Base-by-base conservation (phyloP, 2,113 vertebrate species). In the Megalops atlanticus region DNA sequence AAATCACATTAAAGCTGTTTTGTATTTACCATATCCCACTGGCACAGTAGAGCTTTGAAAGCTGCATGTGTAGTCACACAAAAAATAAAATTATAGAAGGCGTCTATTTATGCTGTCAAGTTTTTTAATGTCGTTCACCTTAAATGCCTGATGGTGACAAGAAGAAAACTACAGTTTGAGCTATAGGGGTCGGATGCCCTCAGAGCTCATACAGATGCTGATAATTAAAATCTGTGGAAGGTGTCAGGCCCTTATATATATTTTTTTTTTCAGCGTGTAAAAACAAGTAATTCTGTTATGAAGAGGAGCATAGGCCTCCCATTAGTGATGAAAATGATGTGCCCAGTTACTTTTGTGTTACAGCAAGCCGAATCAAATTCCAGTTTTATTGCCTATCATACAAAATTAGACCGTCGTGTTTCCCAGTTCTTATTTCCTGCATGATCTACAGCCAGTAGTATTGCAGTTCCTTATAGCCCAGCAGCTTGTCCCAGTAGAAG, bases 321-420 rank as follows among this genome's bases (percentile, higher is more conserved):
- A 73, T 82, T 82, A 82, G 81, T 71, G 58, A 79, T 82, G 47
- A 81, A 81, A 76, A 76, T 11, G 73, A 64, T 76, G 45, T 43
- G 33, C 27, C 12, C 76, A 52, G 76, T 38, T 78, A 35, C 52
- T 43, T 33, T 40, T 40, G 58, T n/a, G n/a, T 27, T 64, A 45
- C 36, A 64, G 40, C n/a, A 35, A 71, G 81, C 39, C 35, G 76
- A 73, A 74, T 82, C 76, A 69, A 45, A 78, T 74, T 73, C 45
- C 24, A 4, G 16, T 79, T 64, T 82, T 82, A 82, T 79, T 54
- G 76, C 76, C 47, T 6, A 11, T 52, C 49, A 24, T 73, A 52
- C 78, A 68, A 40, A 74, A 72, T 74, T 27, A 41, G 35, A 35
- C 45, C 78, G 39, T 58, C 0, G 49, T 47, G 49, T 39, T 58